These are phyloP conservation scores for Abramis brama DNA, from an alignment of 2,113 vertebrate species.

Conservation along the genomic window DNA sequence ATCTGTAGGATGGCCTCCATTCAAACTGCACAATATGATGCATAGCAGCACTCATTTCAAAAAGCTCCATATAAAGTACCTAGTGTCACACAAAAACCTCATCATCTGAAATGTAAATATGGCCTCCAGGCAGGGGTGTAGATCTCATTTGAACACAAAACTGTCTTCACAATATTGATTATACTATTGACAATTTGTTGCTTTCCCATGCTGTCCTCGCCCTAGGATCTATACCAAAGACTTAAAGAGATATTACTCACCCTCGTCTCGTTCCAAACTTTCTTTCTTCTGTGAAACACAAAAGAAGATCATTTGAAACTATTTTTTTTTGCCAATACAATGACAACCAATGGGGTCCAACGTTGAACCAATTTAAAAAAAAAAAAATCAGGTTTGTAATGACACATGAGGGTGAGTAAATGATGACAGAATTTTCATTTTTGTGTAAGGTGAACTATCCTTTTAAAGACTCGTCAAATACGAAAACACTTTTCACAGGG, in stretches of 20 bases:
- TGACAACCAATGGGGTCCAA: neutral
- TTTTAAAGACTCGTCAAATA: neutral
- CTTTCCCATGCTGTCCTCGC: neutral
- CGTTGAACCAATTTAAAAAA: neutral
- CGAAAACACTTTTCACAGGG: neutral
- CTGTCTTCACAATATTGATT: neutral
- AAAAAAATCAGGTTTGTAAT: neutral
- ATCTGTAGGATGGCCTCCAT: neutral
- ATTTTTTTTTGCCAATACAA: too few species aligned
- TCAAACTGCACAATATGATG: neutral
- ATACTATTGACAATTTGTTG: neutral
- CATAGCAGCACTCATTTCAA: neutral
- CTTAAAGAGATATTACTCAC: neutral
- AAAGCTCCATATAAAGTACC: neutral
- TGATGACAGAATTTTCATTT: neutral
- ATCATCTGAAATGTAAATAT: neutral
- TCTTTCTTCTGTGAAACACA: too few species aligned
- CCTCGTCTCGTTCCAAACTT: neutral
- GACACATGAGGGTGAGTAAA: neutral
- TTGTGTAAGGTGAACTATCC: neutral
- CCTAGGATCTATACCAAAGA: neutral
- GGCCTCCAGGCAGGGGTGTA: neutral
- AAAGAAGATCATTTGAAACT: too few species aligned
- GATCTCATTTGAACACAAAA: neutral
- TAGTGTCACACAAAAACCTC: conserved; percentile 5